Conservation (phyloP, 92 coral and sea anemone genomes). For the Muricea muricata region DNA sequence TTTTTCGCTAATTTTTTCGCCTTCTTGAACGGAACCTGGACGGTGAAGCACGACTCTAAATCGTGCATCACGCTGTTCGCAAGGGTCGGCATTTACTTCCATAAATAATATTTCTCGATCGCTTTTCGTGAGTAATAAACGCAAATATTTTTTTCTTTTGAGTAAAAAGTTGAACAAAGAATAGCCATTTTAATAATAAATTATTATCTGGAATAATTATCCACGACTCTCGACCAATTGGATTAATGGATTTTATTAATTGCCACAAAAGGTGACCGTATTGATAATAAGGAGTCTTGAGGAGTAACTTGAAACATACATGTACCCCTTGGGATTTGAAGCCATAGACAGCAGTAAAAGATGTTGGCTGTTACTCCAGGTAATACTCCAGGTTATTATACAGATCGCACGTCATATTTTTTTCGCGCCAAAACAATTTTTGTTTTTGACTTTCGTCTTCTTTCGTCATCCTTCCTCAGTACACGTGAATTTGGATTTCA, state of each 20-base stretch:
- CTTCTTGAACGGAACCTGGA: slow-evolving; percentile 66
- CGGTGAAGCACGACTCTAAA: slow-evolving; percentile 62
- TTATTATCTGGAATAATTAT: slow-evolving; percentile 2
- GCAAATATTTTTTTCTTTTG: background rate
- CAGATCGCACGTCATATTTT: no score
- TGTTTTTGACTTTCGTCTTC: no score
- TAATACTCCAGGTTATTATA: no score
- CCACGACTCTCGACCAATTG: slow-evolving; percentile 18
- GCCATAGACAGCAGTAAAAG: no score
- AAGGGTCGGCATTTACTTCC: background rate
- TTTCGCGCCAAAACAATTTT: no score
- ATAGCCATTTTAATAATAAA: background rate
- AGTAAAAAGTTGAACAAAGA: background rate
- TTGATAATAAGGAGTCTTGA: no score
- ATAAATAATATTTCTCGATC: background rate
- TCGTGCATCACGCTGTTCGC: background rate
- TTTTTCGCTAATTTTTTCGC: slow-evolving; percentile 61
- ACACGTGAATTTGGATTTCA: no score
- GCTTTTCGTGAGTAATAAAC: background rate
- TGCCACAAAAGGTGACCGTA: no score
- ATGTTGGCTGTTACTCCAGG: no score
- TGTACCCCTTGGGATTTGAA: no score
- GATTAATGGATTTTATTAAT: slow-evolving; percentile 34
- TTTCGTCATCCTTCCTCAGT: no score
- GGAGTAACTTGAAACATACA: no score